Base-by-base conservation (phyloP, 2,113 vertebrate species). In the Anser cygnoides region DNA sequence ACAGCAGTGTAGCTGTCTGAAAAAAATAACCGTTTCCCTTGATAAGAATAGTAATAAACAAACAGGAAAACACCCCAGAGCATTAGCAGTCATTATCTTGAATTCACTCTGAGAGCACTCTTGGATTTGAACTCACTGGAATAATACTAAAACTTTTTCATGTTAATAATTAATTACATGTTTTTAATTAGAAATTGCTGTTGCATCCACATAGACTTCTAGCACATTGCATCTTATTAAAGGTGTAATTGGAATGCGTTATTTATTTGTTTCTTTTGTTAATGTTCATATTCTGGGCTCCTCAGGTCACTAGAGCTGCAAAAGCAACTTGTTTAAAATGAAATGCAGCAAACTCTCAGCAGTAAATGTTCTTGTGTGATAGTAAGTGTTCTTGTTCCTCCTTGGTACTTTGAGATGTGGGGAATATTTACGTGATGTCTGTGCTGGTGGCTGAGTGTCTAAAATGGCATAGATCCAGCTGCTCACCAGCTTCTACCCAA, bases 171-270 rank as follows among this genome's bases (percentile, higher is more conserved):
- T 95, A 96, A 97, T 93, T 86, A 84, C 41, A 7, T 78, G 81
- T 37, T 93, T 95, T 96, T 97, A 96, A 94, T 97, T 96, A 97
- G 93, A 95, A 96, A 93, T 89, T 59, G 61, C 94, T 94, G 71
- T 90, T 96, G 85, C 90, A 49, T 96, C 80, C 29, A 0, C 76
- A 72, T 72, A 80, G 95, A 84, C 73, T 92, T 79, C 70, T 57
- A 93, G 81, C 86, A 83, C 74, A 55, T 58, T 91, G 96, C 84
- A 57, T 91, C 86, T 94, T 94, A 93, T 96, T 96, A 95, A 90
- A 96, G 76, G 86, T 95, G 88, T 96, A 92, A 97, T 95, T 96
- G 90, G 83, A 96, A 89, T 76, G n/a, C 0, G 68, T 93, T 94
- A 96, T 93, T 84, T 89, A 95, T 96, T 83, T 95, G 93, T 93